phyloP scores from a whole-genome alignment of 1,140 invertebrate genomes.

The Vanessa atalanta region DNA sequence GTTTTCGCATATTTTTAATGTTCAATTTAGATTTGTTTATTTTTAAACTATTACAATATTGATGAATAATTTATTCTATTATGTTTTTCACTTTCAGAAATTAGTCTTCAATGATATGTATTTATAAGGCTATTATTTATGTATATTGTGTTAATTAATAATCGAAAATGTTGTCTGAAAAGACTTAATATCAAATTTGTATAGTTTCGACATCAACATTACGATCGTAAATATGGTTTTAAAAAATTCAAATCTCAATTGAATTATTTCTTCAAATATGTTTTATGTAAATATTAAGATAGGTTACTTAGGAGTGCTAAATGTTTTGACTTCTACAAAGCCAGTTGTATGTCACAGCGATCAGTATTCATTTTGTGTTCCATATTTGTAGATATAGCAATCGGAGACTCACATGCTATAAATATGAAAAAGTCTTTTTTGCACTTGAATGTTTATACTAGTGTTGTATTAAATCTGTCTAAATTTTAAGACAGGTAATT shows the following conservation, averaged over 20 bases:
- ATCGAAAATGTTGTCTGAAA: background rate
- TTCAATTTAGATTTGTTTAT: conserved; percentile 3
- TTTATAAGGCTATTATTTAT: no score
- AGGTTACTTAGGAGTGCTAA: conserved; percentile 29
- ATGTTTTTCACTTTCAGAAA: no score
- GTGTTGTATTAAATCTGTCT: background rate
- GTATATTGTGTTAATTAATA: no score
- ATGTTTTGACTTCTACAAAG: conserved; percentile 24
- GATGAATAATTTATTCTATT: no score
- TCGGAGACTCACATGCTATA: conserved; percentile 13
- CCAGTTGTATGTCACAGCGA: conserved; percentile 5
- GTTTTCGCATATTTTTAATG: background rate
- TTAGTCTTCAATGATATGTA: background rate
- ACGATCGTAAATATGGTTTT: background rate
- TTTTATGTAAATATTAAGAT: conserved; percentile 41
- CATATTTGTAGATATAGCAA: conserved; percentile 16
- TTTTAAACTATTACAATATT: conserved; percentile 1
- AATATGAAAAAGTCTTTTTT: background rate
- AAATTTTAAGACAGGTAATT: background rate
- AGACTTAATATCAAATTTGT: background rate
- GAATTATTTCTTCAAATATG: conserved; percentile 22
- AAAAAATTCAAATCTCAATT: conserved; percentile 23
- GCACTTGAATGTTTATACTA: conserved; percentile 22
- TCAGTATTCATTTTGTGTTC: conserved; percentile 40
- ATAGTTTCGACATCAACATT: background rate